A percentile compares a stretch with the other conserved stretches of the same genome.
Evolutionary conservation across 2,797 vertebrate species (phyloP).

Genomic region (Lacerta agilis): DNA sequence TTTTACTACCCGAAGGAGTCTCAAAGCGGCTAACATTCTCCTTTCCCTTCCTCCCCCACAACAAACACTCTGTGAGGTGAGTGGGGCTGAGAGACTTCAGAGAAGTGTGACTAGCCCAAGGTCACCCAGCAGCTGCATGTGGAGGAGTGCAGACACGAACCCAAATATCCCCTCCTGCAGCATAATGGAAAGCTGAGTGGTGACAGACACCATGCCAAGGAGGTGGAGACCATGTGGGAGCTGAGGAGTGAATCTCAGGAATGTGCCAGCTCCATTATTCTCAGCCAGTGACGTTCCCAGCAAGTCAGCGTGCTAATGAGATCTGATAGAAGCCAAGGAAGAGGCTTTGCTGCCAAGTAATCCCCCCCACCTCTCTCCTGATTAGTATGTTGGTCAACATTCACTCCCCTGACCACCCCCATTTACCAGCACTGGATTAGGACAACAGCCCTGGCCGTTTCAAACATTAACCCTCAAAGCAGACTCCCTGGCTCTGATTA

Average conservation of each 20-base stretch:
- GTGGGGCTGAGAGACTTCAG: no score
- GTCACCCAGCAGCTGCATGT: no score
- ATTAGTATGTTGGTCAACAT: not conserved
- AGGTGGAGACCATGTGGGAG: not conserved
- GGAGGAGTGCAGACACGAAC: no score
- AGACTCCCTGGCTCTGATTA: not conserved
- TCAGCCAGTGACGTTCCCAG: conserved; percentile 8
- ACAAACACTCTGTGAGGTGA: no score
- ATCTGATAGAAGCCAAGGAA: not conserved
- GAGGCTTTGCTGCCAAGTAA: not conserved
- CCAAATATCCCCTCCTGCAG: not conserved
- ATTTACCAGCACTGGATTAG: not conserved
- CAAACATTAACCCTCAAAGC: not conserved
- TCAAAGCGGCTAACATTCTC: no score
- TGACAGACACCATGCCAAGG: not conserved
- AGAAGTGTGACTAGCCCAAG: no score
- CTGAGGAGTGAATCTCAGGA: not conserved
- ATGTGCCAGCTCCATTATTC: conserved; percentile 12
- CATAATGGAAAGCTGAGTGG: not conserved
- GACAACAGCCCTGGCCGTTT: not conserved
- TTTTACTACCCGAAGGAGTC: no score
- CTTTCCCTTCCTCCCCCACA: no score
- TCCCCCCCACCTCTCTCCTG: not conserved
- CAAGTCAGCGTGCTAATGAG: not conserved
- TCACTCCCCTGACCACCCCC: not conserved